Percentiles rank a stretch among this genome's conserved stretches.
phyloP scores from a whole-genome alignment of 2,797 vertebrate genomes.

The Anguilla marmorata region DNA sequence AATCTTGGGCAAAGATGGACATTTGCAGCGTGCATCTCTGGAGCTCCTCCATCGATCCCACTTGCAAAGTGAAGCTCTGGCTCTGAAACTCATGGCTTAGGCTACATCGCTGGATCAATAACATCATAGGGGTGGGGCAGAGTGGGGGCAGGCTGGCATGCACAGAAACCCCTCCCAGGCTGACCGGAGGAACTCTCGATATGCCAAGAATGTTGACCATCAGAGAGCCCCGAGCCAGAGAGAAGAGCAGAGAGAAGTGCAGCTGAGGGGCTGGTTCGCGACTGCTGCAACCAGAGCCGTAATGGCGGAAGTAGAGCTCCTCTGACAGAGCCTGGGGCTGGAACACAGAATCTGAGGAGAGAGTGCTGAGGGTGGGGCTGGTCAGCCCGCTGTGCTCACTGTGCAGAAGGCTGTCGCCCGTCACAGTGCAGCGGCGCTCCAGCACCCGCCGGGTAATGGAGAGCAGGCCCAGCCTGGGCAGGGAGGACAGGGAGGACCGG shows the following conservation, averaged over 20 bases:
- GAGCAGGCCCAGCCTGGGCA: slow-evolving; percentile 66
- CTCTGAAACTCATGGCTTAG: slow-evolving; percentile 63
- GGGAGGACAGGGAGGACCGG: slow-evolving; percentile 70
- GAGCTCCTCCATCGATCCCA: slow-evolving; percentile 66
- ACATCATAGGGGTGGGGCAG: slow-evolving; percentile 61
- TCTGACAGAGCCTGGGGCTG: slow-evolving; percentile 44
- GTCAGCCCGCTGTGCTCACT: slow-evolving; percentile 58
- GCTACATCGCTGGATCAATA: slow-evolving; percentile 60
- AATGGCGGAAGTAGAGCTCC: slow-evolving; percentile 54
- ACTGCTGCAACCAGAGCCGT: slow-evolving; percentile 41
- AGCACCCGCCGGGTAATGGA: slow-evolving; percentile 59
- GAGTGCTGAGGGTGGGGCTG: background rate
- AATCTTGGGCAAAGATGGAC: slow-evolving; percentile 69
- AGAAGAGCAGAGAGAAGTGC: slow-evolving; percentile 73
- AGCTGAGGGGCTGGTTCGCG: slow-evolving; percentile 63
- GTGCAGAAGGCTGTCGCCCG: slow-evolving; percentile 56
- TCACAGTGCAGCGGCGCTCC: slow-evolving; percentile 67
- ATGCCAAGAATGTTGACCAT: slow-evolving; percentile 69
- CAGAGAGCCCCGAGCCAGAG: slow-evolving; percentile 60
- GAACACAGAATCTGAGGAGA: slow-evolving; percentile 31
- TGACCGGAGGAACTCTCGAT: slow-evolving; percentile 60
- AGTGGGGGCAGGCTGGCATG: slow-evolving; percentile 72
- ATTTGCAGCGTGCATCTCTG: slow-evolving; percentile 67
- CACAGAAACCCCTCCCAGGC: slow-evolving; percentile 64
- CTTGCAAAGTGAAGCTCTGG: slow-evolving; percentile 69